A percentile compares a stretch with the other conserved stretches of the same genome.
phyloP scores from a whole-genome alignment of 2,888 invertebrate genomes.

The Amorpha juglandis region DNA sequence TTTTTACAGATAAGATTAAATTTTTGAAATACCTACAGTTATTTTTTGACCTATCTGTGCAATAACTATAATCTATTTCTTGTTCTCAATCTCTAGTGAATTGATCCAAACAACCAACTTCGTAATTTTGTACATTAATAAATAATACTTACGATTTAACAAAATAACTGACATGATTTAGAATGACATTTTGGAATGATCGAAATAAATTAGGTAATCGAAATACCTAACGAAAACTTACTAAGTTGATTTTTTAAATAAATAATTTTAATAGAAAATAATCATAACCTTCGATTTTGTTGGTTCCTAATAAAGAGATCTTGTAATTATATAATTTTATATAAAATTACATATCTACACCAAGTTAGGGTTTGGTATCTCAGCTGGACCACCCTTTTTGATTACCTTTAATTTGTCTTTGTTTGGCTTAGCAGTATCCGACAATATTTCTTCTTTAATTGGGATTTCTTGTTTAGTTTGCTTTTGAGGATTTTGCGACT shows the following conservation, averaged over 20 bases:
- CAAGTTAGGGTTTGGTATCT: slow-evolving; percentile 72
- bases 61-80: background rate
- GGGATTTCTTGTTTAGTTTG: slow-evolving; percentile 63
- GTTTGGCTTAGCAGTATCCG: slow-evolving; percentile 80
- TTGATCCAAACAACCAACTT: background rate
- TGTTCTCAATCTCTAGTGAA: background rate
- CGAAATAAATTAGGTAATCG: background rate
- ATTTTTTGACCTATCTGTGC: background rate
- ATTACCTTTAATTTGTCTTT: slow-evolving; percentile 85
- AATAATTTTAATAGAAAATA: slow-evolving; percentile 1
- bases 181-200: slow-evolving; percentile 29
- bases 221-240: background rate
- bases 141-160: background rate
- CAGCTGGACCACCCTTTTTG: slow-evolving; percentile 82
- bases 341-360: slow-evolving; percentile 30
- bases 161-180: background rate
- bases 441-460: slow-evolving; percentile 81
- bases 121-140: slow-evolving; percentile 6
- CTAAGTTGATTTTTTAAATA: background rate
- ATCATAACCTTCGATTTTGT: background rate
- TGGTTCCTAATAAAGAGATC: slow-evolving; percentile 37
- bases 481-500: slow-evolving; percentile 32
- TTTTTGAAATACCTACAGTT: background rate
- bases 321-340: slow-evolving; percentile 37
- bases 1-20: no score